A percentile compares a stretch with the other conserved stretches of the same genome.
Evolutionary conservation across 2,797 vertebrate species (phyloP).

Genomic region (Pristis pectinata): DNA sequence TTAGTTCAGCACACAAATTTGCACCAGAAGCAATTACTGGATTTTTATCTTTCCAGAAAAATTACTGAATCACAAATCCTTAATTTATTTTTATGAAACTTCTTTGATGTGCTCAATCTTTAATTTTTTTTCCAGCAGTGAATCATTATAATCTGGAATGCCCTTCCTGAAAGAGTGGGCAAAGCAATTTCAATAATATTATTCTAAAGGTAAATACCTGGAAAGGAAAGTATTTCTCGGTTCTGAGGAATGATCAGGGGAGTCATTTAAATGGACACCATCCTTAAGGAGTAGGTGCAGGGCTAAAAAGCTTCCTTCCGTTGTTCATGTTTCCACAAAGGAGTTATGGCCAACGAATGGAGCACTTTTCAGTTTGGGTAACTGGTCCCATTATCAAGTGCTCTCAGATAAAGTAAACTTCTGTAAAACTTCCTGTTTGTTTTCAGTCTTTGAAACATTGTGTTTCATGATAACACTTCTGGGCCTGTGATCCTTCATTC

Average conservation of each 20-base stretch:
- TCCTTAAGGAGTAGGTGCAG: too few relatives aligned
- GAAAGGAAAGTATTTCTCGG: too few relatives aligned
- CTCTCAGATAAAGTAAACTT: not conserved
- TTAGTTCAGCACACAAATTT: not conserved
- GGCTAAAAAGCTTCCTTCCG: not conserved
- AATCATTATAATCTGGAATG: not conserved
- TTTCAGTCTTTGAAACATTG: not conserved
- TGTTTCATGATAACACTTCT: too few relatives aligned
- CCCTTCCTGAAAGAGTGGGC: not conserved
- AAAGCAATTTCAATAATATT: not conserved
- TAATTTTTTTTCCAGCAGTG: not conserved
- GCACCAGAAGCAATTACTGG: constrained; percentile 3
- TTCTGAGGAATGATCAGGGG: too few relatives aligned
- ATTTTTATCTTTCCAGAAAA: constrained; percentile 1
- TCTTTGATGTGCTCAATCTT: not conserved
- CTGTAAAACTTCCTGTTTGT: not conserved
- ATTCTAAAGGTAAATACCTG: not conserved
- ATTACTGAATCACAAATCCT: not conserved
- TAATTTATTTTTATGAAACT: not conserved
- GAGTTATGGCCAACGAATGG: not conserved
- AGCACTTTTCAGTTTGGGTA: not conserved
- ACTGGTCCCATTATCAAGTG: not conserved
- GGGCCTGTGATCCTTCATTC: too few relatives aligned
- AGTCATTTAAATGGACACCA: too few relatives aligned
- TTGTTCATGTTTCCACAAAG: not conserved